phyloP scores from a whole-genome alignment of 2,113 vertebrate species.

The Callithrix jacchus region DNA sequence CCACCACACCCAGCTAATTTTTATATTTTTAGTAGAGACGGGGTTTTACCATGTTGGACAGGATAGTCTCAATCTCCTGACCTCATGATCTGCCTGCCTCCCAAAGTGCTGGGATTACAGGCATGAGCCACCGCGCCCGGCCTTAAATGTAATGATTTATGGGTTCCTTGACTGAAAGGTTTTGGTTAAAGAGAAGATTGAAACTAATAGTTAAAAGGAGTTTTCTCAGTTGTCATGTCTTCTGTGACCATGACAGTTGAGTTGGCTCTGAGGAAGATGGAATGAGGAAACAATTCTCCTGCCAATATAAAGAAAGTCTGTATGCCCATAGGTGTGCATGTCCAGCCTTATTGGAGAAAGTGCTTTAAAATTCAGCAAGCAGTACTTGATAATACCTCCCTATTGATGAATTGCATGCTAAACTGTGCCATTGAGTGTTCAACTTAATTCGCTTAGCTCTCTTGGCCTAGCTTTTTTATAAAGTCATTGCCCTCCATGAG shows the following conservation, averaged over 20 bases:
- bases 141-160: background rate
- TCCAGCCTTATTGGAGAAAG: constrained; percentile 43
- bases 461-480: constrained; percentile 37
- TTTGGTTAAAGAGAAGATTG: constrained; percentile 6
- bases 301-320: constrained; percentile 34
- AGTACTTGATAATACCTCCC: constrained; percentile 10
- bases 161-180: background rate
- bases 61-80: too few relatives aligned
- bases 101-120: too few relatives aligned
- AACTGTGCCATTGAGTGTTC: constrained; percentile 36
- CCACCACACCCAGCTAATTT: too few relatives aligned
- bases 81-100: too few relatives aligned
- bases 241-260: constrained; percentile 19
- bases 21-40: too few relatives aligned
- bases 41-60: too few relatives aligned
- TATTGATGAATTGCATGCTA: constrained; percentile 63
- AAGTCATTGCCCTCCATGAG: background rate
- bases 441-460: constrained; percentile 54
- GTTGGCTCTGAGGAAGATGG: constrained; percentile 3
- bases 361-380: constrained; percentile 58
- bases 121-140: too few relatives aligned
- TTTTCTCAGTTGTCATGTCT: constrained; percentile 3
- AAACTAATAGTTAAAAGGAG: constrained; percentile 27
- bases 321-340: constrained; percentile 21
- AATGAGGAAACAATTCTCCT: constrained; percentile 51